These are phyloP conservation scores for Linurgus olivaceus DNA, from an alignment of 2,797 vertebrate genomes.

Conservation along the genomic window DNA sequence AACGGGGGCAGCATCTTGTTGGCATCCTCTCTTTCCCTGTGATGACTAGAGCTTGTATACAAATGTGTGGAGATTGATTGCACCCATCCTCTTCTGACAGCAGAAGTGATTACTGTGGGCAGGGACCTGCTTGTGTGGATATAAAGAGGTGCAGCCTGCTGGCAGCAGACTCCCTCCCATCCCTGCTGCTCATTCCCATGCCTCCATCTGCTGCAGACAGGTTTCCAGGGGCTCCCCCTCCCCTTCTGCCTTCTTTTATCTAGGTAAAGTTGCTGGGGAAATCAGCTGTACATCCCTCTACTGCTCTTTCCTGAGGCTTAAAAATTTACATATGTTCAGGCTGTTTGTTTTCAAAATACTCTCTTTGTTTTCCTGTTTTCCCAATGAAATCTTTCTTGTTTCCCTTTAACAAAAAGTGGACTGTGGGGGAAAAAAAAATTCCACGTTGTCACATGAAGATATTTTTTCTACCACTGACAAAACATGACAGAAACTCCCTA, in stretches of 20 bases:
- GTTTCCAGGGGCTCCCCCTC: background rate
- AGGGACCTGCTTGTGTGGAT: slow-evolving; percentile 17
- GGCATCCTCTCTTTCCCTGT: background rate
- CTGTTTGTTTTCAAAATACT: background rate
- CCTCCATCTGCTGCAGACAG: slow-evolving; percentile 46
- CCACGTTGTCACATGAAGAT: background rate
- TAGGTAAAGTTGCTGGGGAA: background rate
- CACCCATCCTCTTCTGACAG: background rate
- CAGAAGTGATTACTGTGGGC: slow-evolving; percentile 17
- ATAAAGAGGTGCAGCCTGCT: slow-evolving; percentile 34
- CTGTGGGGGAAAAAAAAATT: background rate
- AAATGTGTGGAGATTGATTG: background rate
- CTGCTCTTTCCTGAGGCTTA: background rate
- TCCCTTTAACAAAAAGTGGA: background rate
- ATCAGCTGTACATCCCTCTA: background rate
- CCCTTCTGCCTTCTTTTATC: background rate
- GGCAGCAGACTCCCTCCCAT: background rate
- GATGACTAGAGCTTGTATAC: background rate
- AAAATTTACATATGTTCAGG: background rate
- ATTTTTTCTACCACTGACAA: background rate
- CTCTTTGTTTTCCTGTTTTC: background rate
- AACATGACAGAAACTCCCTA: background rate
- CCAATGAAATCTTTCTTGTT: background rate
- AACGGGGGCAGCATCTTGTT: background rate
- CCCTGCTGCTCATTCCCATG: slow-evolving; percentile 28